Evolutionary conservation across 2,888 invertebrate species (phyloP).

Genomic region (Megamerina dolium): DNA sequence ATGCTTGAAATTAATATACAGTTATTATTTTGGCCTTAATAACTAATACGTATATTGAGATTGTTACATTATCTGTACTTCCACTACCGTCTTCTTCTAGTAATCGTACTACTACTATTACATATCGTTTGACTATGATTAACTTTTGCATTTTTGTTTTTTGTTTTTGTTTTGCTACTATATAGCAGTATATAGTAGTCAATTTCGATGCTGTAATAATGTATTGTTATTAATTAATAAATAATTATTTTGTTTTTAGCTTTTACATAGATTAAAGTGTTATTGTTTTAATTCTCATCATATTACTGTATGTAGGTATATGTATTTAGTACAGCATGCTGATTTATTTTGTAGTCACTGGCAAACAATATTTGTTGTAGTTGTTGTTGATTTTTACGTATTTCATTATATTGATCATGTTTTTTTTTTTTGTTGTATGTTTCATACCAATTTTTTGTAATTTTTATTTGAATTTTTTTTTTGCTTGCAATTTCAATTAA

Average conservation of each 20-base stretch:
- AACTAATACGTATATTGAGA: conserved; percentile 49
- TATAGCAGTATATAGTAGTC: conserved; percentile 4
- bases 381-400: conserved; percentile 15
- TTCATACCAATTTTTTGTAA: conserved; percentile 30
- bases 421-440: conserved; percentile 36
- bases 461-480: conserved; percentile 9
- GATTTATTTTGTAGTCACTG: conserved; percentile 42
- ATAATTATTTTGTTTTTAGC: too few species aligned
- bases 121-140: background rate
- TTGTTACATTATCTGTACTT: too few species aligned
- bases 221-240: too few species aligned
- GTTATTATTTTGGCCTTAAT: conserved; percentile 37
- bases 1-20: background rate
- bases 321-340: too few species aligned
- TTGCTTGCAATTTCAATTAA: too few species aligned
- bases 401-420: conserved; percentile 31
- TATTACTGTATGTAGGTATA: too few species aligned
- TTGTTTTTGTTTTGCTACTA: conserved; percentile 2
- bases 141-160: background rate
- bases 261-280: too few species aligned
- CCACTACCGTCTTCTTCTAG: background rate
- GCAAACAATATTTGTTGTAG: conserved; percentile 34
- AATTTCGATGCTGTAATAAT: too few species aligned
- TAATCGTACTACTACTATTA: background rate
- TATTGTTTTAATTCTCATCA: too few species aligned